Percentiles rank a stretch among this genome's conserved stretches.
Evolutionary conservation across 2,888 invertebrate species (phyloP).

Genomic region (Ormyrus pomaceus): DNA sequence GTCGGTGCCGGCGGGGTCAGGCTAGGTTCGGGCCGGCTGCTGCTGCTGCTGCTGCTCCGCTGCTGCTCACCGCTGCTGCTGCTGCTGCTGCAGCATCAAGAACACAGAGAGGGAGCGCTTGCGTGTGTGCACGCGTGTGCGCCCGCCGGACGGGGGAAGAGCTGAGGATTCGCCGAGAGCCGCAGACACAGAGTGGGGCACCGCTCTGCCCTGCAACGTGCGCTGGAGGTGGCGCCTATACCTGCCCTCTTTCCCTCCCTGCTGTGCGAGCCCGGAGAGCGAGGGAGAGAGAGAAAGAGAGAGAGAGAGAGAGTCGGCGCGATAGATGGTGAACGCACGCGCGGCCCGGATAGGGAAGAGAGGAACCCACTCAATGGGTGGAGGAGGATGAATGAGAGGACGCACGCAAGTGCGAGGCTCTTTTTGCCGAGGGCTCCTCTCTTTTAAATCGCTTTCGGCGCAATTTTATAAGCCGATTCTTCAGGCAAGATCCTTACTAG

Average conservation of each 20-base stretch:
- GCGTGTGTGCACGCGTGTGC: constrained; percentile 3
- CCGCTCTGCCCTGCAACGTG: constrained; percentile 74
- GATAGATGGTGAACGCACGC: background rate
- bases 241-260: constrained; percentile 66
- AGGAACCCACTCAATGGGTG: constrained; percentile 22
- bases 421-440: no score
- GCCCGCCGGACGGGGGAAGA: constrained; percentile 55
- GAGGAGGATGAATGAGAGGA: constrained; percentile 59
- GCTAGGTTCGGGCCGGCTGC: constrained; percentile 67
- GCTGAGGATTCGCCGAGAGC: background rate
- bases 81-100: constrained; percentile 11
- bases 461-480: no score
- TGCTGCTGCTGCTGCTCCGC: no score
- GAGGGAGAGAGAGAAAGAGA: constrained; percentile 1
- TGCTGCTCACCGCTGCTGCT: no score
- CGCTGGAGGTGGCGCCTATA: constrained; percentile 79
- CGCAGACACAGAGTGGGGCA: constrained; percentile 66
- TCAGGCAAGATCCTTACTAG: no score
- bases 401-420: constrained; percentile 50
- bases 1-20: constrained; percentile 72
- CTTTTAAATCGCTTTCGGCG: no score
- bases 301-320: background rate
- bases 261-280: background rate
- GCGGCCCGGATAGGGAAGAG: constrained; percentile 6
- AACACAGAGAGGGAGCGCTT: constrained; percentile 26